Evolutionary conservation across 2,888 invertebrate genomes (phyloP).

Genomic region (Euspilapteryx auroguttella): DNA sequence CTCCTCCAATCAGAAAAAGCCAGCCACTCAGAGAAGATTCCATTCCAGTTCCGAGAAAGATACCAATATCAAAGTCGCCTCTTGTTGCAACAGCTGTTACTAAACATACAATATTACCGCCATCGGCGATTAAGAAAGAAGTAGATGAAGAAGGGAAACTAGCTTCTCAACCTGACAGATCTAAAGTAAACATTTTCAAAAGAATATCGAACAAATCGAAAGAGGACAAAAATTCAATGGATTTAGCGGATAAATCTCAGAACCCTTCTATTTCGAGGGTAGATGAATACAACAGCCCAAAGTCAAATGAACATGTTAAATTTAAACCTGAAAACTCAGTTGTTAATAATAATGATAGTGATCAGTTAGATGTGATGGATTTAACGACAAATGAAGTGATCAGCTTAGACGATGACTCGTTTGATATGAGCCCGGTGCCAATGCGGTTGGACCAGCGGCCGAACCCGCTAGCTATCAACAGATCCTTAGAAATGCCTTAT

Average conservation of each 20-base stretch:
- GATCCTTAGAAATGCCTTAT: conserved; percentile 44
- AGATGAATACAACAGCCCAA: conserved; percentile 29
- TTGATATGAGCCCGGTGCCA: conserved; percentile 26
- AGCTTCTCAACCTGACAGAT: conserved; percentile 79
- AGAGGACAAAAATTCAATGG: conserved; percentile 56
- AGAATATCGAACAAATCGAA: conserved; percentile 79
- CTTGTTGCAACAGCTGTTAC: conserved; percentile 33
- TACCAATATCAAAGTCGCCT: conserved; percentile 51
- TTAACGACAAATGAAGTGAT: conserved; percentile 53
- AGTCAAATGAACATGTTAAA: conserved; percentile 24
- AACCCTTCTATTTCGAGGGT: conserved; percentile 37
- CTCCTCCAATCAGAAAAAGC: conserved; percentile 16
- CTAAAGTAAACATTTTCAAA: conserved; percentile 85
- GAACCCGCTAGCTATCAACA: conserved; percentile 36
- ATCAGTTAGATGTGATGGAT: conserved; percentile 50
- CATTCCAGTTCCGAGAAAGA: conserved; percentile 49
- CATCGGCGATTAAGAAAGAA: conserved; percentile 52
- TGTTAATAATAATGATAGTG: conserved; percentile 54
- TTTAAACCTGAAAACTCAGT: conserved; percentile 34
- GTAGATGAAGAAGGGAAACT: conserved; percentile 64
- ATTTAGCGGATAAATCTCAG: conserved; percentile 40
- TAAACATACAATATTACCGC: conserved; percentile 27
- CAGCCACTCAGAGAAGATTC: conserved; percentile 27
- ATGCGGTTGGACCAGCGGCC: conserved; percentile 22
- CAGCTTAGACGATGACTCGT: conserved; percentile 47